phyloP scores from a whole-genome alignment of 2,113 vertebrate species.

The Equus quagga region DNA sequence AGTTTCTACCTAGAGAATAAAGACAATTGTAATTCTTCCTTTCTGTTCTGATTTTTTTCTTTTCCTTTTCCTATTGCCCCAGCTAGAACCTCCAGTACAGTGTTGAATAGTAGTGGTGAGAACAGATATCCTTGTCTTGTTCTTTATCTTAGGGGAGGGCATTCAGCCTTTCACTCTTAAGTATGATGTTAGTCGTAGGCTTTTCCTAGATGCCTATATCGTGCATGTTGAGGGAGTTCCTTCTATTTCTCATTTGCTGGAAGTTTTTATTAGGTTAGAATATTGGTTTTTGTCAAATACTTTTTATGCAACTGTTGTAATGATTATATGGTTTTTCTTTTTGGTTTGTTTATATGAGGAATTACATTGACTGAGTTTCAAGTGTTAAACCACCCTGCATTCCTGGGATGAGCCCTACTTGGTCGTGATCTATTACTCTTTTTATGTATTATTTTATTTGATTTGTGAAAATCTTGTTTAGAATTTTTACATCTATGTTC shows the following conservation, averaged over 20 bases:
- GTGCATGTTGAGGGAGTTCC: background rate
- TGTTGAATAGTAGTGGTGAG: background rate
- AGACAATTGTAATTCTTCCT: background rate
- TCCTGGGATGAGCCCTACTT: background rate
- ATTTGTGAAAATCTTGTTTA: background rate
- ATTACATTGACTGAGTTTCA: slow-evolving; percentile 4
- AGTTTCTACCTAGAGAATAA: background rate
- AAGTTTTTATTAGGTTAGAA: background rate
- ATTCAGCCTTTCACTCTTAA: background rate
- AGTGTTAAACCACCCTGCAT: background rate
- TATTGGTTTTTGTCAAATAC: slow-evolving; percentile 23
- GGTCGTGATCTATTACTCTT: background rate
- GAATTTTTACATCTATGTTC: background rate
- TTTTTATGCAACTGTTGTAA: background rate
- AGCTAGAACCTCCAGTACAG: background rate
- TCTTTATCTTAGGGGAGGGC: background rate
- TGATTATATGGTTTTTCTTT: background rate
- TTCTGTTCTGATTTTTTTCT: background rate
- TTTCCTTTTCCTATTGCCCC: slow-evolving; percentile 7
- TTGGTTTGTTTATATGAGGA: background rate
- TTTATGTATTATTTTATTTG: background rate
- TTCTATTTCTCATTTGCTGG: background rate
- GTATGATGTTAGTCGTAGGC: background rate
- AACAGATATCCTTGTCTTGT: background rate
- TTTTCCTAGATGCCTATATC: background rate